These are phyloP conservation scores for Brassicogethes aeneus DNA, from an alignment of 2,888 invertebrate genomes.

Conservation along the genomic window DNA sequence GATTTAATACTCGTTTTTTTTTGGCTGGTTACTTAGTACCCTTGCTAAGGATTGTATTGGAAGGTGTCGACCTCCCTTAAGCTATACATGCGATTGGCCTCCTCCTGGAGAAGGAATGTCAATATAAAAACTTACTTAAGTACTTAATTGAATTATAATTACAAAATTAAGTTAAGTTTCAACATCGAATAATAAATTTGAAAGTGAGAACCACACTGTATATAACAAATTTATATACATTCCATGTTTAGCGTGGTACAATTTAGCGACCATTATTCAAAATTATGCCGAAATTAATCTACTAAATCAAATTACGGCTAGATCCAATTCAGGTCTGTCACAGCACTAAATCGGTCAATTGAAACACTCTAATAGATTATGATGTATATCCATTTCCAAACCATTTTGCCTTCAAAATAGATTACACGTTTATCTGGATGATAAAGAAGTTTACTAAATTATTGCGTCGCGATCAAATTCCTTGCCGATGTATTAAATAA, in stretches of 20 bases:
- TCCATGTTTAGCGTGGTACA: slow-evolving; percentile 10
- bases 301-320: slow-evolving; percentile 32
- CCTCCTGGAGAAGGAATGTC: too few species aligned
- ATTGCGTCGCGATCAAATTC: neutral
- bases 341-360: slow-evolving; percentile 29
- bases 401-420: slow-evolving; percentile 16
- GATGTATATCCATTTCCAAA: slow-evolving; percentile 22
- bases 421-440: slow-evolving; percentile 11
- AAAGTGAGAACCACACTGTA: slow-evolving; percentile 4
- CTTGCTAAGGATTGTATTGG: too few species aligned
- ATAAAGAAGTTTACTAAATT: slow-evolving; percentile 10
- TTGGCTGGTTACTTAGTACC: too few species aligned
- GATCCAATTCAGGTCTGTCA: slow-evolving; percentile 29
- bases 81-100: too few species aligned
- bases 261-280: slow-evolving; percentile 29
- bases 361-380: slow-evolving; percentile 27
- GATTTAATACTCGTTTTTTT: too few species aligned
- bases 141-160: too few species aligned
- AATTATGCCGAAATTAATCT: slow-evolving; percentile 33
- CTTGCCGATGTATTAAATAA: too few species aligned
- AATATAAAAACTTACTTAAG: too few species aligned
- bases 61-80: too few species aligned
- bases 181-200: too few species aligned
- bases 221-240: slow-evolving; percentile 11
- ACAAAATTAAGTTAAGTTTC: too few species aligned